Evolutionary conservation across 2,888 invertebrate species (phyloP).

Genomic region (Griposia aprilina): DNA sequence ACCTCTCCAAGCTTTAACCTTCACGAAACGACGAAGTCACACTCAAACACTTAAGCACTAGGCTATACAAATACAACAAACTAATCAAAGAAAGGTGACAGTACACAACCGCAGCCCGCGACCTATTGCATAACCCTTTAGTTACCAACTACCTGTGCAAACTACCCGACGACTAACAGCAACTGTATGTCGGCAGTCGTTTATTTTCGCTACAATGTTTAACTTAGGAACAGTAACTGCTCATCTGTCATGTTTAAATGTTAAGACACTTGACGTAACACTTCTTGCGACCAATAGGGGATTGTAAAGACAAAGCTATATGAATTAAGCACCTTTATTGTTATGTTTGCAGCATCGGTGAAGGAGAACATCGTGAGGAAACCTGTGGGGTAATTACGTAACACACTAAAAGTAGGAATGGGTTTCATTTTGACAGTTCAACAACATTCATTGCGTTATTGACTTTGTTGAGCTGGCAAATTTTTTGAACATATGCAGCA

Average conservation of each 20-base stretch:
- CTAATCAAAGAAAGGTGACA: constrained; percentile 42
- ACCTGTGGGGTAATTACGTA: not conserved
- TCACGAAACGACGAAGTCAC: constrained; percentile 20
- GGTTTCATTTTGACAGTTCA: no score
- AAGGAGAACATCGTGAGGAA: not conserved
- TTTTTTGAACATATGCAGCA: no score
- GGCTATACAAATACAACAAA: constrained; percentile 43
- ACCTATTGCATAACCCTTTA: constrained; percentile 36
- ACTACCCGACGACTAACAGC: not conserved
- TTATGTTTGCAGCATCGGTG: not conserved
- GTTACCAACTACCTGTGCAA: constrained; percentile 5
- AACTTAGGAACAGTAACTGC: constrained; percentile 25
- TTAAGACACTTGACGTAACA: constrained; percentile 21
- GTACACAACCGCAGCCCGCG: constrained; percentile 11
- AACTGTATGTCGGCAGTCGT: constrained; percentile 10
- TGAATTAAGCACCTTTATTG: not conserved
- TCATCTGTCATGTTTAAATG: constrained; percentile 21
- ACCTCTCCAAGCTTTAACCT: not conserved
- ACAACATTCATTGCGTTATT: no score
- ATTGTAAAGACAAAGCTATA: no score
- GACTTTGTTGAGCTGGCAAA: no score
- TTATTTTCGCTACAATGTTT: constrained; percentile 49
- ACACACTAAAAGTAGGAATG: no score
- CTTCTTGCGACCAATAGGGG: not conserved
- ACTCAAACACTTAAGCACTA: constrained; percentile 15